Percentiles rank a stretch among this genome's conserved stretches.
Evolutionary conservation across 2,797 vertebrate genomes (phyloP).

Genomic region (Danio choprae): DNA sequence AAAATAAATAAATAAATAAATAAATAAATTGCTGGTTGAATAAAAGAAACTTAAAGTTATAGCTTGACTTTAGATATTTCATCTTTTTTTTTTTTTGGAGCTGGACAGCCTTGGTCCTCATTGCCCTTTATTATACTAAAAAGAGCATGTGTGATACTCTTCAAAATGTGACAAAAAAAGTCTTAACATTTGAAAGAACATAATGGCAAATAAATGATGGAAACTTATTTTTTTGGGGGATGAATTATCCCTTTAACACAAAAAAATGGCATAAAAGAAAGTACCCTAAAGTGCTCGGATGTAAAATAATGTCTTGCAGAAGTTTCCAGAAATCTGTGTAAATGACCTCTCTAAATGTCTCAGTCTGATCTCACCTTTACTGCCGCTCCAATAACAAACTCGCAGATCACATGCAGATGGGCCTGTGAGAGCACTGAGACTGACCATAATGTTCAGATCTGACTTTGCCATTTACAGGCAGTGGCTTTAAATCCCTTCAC

Average conservation of each 20-base stretch:
- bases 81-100: not conserved
- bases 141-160: not conserved
- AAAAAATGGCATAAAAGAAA: not conserved
- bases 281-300: not conserved
- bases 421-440: slow-evolving; percentile 10
- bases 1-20: too few relatives aligned
- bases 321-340: slow-evolving; percentile 16
- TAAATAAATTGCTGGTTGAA: too few relatives aligned
- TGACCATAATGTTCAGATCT: slow-evolving; percentile 18
- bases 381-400: slow-evolving; percentile 37
- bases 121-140: not conserved
- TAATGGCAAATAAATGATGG: not conserved
- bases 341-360: slow-evolving; percentile 33
- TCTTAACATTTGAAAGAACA: not conserved
- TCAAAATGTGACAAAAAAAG: not conserved
- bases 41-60: too few relatives aligned
- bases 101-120: not conserved
- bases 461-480: slow-evolving; percentile 43
- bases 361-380: slow-evolving; percentile 45
- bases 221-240: not conserved
- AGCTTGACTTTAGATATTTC: not conserved
- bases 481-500: not conserved
- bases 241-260: not conserved
- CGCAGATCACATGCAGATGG: slow-evolving; percentile 33
- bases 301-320: slow-evolving; percentile 16